phyloP scores from a whole-genome alignment of 1,140 invertebrate species.

The Drosophila pectinifera region DNA sequence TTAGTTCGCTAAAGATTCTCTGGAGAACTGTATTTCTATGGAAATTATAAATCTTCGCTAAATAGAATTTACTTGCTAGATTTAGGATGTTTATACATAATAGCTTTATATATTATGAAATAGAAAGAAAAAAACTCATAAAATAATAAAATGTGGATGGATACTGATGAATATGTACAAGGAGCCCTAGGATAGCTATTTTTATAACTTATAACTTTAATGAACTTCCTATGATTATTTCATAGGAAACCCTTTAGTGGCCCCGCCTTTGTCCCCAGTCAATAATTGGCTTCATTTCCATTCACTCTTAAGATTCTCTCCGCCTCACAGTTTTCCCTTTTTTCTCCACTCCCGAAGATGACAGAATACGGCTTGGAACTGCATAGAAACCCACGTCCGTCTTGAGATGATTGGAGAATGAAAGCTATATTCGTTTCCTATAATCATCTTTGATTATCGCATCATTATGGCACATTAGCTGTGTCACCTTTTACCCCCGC shows the following conservation, averaged over 20 bases:
- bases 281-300: constrained; percentile 1
- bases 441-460: constrained; percentile 60
- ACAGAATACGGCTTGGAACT: not conserved
- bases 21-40: not conserved
- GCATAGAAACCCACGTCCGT: not conserved
- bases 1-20: not conserved
- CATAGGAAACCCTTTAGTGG: not conserved
- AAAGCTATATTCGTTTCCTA: constrained; percentile 45
- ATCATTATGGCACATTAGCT: constrained; percentile 61
- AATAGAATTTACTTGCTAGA: not conserved
- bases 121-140: too few species aligned
- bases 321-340: not conserved
- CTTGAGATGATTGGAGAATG: constrained; percentile 15
- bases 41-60: not conserved
- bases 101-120: not conserved
- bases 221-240: not conserved
- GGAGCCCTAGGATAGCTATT: too few species aligned
- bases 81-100: too few species aligned
- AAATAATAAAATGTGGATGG: too few species aligned
- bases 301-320: not conserved
- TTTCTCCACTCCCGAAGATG: constrained; percentile 1
- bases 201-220: not conserved
- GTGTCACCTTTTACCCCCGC: constrained; percentile 46
- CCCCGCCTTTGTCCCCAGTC: not conserved
- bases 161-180: too few species aligned